Base-by-base conservation (phyloP, 2,113 vertebrate genomes). In the Elaphurus davidianus region DNA sequence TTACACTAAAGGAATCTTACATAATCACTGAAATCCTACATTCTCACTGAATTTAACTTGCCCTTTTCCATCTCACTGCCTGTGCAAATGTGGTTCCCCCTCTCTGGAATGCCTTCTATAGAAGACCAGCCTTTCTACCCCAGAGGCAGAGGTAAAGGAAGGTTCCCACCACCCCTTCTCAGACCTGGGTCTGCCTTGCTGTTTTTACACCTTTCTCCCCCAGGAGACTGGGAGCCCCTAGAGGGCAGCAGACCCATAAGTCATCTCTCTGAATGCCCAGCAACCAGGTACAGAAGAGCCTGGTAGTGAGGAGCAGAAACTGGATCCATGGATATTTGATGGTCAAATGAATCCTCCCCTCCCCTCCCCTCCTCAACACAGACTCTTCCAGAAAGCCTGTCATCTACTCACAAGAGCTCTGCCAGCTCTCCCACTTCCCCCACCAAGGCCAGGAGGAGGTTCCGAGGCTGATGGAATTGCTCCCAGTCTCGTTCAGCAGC, bases 351-450 rank as follows among this genome's bases (percentile, higher is more conserved):
- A 79, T 64, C 47, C 52, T 40, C 13, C 43, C 71, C 59, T 50
- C 47, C n/a, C 16, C 36, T 6, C 47, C n/a, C 16, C 36, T 6
- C 21, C 21, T 11, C 28, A 81, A 52, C 82, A 81, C 40, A 87
- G 59, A 60, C 45, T 78, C 71, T 96, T 89, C 83, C 85, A 78
- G 50, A n/a, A 93, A 71, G 27, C 14, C 21, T 88, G 28, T n/a
- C 13, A 13, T 28, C 27, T 98, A 99, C 99, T 98, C 93, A 99
- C 99, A 99, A 99, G 74, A 99, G 99, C 97, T 99, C 99, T 4
- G 99, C 98, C 97, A 99, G 97, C 94, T 99, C 99, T 0, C 99
- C 99, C 1, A 99, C 99, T 97, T 99, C 99, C 1, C 99, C 99
- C 4, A 99, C 99, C 96, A 99, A 98, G 15, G 99, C 99, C 86